Conservation (phyloP, 1,140 invertebrate species). For the Vollenhovia emeryi region DNA sequence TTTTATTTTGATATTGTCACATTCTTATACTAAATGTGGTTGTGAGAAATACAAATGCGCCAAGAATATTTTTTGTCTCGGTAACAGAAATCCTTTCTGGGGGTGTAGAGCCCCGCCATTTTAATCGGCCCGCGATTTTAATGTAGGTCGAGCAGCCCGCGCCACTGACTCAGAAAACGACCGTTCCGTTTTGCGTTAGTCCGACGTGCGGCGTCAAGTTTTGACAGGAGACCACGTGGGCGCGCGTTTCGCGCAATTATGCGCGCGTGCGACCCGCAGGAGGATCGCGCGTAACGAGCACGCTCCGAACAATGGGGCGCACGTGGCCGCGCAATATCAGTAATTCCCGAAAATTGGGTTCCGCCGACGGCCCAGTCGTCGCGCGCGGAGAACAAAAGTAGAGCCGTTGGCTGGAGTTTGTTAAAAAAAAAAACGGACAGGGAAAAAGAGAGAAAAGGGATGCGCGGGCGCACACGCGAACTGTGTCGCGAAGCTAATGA, state of each 20-base stretch:
- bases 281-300: conserved; percentile 41
- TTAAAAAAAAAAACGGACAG: conserved; percentile 4
- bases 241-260: conserved; percentile 24
- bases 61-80: too few relatives aligned
- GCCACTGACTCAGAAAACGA: neutral
- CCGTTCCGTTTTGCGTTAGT: neutral
- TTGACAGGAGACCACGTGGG: neutral
- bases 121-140: neutral
- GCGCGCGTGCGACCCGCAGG: conserved; percentile 1
- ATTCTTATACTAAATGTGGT: too few relatives aligned
- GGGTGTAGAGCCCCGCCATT: too few relatives aligned
- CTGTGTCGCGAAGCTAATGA: conserved; percentile 73
- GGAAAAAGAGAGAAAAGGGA: neutral
- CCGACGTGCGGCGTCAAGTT: conserved; percentile 5
- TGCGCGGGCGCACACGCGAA: neutral
- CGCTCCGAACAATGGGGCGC: conserved; percentile 25
- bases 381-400: neutral
- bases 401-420: neutral
- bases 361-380: neutral
- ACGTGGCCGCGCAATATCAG: conserved; percentile 37
- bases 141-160: neutral
- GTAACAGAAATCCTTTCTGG: too few relatives aligned
- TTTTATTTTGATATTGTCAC: too few relatives aligned
- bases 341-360: conserved; percentile 52
- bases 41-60: too few relatives aligned